Evolutionary conservation across 2,797 vertebrate genomes (phyloP).

Genomic region (Rousettus madagascariensis): DNA sequence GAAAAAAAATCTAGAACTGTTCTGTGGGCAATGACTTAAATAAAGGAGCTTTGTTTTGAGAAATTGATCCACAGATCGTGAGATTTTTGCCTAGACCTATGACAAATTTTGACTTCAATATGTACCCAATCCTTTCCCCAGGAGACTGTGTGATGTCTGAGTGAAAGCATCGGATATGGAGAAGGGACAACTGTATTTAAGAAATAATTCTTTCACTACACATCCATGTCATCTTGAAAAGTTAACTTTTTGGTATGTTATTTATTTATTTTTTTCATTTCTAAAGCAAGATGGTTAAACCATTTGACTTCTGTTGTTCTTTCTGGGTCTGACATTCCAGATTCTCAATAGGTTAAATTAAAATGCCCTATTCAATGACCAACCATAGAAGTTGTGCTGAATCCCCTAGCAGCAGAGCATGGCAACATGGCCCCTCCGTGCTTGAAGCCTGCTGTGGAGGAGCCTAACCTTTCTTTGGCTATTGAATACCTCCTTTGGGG

Average conservation of each 20-base stretch:
- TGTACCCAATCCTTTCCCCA: neutral
- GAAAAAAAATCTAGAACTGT: constrained; percentile 21
- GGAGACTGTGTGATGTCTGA: neutral
- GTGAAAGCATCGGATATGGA: neutral
- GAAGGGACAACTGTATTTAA: neutral
- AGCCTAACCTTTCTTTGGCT: neutral
- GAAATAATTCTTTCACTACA: neutral
- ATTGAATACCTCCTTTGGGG: neutral
- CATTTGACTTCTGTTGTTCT: neutral
- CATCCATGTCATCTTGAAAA: neutral
- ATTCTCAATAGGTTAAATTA: neutral
- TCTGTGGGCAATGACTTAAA: neutral
- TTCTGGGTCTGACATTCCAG: neutral
- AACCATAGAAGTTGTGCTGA: neutral
- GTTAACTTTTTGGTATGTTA: neutral
- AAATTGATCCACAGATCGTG: neutral
- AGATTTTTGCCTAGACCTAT: neutral
- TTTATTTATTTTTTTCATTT: neutral
- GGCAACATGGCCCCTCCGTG: neutral
- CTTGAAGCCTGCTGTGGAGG: neutral
- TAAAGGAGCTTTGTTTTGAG: neutral
- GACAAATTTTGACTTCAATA: neutral
- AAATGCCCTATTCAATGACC: neutral
- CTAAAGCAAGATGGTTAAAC: neutral
- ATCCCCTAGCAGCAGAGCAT: neutral